A percentile compares a stretch with the other conserved stretches of the same genome.
phyloP scores from a whole-genome alignment of 2,797 vertebrate species.

The Dryobates pubescens region DNA sequence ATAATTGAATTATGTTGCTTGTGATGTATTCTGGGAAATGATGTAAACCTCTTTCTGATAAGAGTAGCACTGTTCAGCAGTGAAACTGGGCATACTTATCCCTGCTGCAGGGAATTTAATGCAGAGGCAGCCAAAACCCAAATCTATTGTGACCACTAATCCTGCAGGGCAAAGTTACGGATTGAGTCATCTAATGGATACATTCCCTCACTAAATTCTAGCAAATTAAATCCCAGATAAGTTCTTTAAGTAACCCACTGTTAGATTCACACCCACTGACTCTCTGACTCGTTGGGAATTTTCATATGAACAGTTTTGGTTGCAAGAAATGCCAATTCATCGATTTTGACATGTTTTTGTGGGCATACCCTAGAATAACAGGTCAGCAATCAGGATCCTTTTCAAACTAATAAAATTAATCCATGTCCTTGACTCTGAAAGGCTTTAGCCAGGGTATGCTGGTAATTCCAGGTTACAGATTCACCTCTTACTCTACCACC shows the following conservation, averaged over 20 bases:
- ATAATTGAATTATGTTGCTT: not conserved
- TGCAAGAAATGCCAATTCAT: not conserved
- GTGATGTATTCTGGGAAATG: not conserved
- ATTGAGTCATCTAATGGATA: conserved; percentile 18
- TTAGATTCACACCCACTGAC: not conserved
- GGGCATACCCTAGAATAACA: not conserved
- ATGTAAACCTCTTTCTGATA: not conserved
- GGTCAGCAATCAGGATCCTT: not conserved
- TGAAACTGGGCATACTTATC: not conserved
- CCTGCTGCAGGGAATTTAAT: not conserved
- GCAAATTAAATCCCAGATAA: conserved; percentile 4
- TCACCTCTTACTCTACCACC: not conserved
- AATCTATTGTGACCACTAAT: conserved; percentile 34
- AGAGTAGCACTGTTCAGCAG: not conserved
- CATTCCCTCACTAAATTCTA: not conserved
- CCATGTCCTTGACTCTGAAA: not conserved
- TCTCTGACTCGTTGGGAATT: not conserved
- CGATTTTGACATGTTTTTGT: not conserved
- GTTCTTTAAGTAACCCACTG: not conserved
- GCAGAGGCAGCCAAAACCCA: not conserved
- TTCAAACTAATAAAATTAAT: not conserved
- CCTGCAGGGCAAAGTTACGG: not conserved
- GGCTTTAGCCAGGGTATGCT: not conserved
- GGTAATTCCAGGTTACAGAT: not conserved
- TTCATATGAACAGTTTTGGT: not conserved